Percentiles rank a stretch among this genome's conserved stretches.
Evolutionary conservation across 2,113 vertebrate genomes (phyloP).

Genomic region (Cairina moschata): DNA sequence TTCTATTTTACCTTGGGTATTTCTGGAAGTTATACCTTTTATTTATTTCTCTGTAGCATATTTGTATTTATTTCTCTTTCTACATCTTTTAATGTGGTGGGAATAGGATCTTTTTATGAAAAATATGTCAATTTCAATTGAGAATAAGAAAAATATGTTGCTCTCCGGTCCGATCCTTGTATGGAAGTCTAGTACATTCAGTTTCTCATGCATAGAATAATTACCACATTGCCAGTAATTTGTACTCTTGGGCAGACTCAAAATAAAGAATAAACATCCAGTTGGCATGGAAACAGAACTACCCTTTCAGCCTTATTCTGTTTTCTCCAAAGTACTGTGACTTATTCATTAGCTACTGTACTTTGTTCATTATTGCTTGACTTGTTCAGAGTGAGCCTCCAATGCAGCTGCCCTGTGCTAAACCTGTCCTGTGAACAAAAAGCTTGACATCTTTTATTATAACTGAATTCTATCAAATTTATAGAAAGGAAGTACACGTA

Average conservation of each 20-base stretch:
- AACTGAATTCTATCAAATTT: neutral
- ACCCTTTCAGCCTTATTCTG: neutral
- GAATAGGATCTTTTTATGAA: neutral
- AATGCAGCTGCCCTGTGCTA: neutral
- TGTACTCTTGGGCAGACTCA: constrained; percentile 2
- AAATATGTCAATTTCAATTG: neutral
- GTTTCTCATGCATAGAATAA: constrained; percentile 3
- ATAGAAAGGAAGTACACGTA: neutral
- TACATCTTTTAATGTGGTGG: neutral
- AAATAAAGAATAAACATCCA: neutral
- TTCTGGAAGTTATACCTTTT: neutral
- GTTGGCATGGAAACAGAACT: constrained; percentile 39
- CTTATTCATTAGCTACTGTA: neutral
- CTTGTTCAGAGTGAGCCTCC: neutral
- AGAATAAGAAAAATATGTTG: neutral
- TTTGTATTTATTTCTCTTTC: neutral
- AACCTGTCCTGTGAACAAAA: neutral
- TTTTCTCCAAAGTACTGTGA: neutral
- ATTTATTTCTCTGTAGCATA: neutral
- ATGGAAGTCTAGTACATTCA: neutral
- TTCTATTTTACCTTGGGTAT: neutral
- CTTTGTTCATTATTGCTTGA: neutral
- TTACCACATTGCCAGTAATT: constrained; percentile 47
- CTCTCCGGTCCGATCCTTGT: neutral
- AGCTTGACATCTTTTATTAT: neutral